Base-by-base conservation (phyloP, 1,140 invertebrate genomes). In the Leguminivora glycinivorella region DNA sequence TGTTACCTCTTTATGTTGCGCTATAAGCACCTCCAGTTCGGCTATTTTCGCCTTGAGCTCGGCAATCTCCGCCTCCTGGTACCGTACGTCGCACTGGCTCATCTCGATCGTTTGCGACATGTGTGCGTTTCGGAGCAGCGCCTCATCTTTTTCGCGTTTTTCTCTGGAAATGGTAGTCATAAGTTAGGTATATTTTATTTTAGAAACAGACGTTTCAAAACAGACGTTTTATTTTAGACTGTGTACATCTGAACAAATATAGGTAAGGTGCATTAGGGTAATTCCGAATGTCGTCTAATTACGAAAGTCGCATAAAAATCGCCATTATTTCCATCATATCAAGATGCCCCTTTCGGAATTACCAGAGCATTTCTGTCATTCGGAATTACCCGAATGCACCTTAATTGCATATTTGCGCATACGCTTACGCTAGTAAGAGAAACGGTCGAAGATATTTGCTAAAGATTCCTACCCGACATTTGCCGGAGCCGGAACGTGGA, bases 31-130 rank as follows among this genome's bases (percentile, higher is more conserved):
- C 72, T 93, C 93, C 4, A 94, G 78, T 29, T 90, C 82, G 3
- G 75, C 72, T 17, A 93, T 81, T 81, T 92, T 93, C 31, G 80
- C 85, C 69, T 92, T 84, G 22, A 93, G 81, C 5, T 94, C 93
- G 10, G 84, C 84, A n/a, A 93, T 86, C 78, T 95, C 95, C 0
- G 84, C 84, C 76, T 95, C 93, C 70, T 94, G 93, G 63, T 94
- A 93, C 47, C 94, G 93, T 76, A 95, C 93, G 70, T 96, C 93
- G 74, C 96, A 94, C 73, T 94, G 94, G 0, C 95, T 93, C 67
- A 96, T 92, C 84, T 96, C 95, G 68, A 96, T 93, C 68, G 96
- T 95, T 82, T 97, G 96, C 0, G 96, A 97, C 70, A 97, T 95
- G 85, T 97, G 95, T 3, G 96, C 96, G 83, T 97, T 97, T 26